A percentile compares a stretch with the other conserved stretches of the same genome.
Conservation (phyloP, 2,888 invertebrate genomes). For the Rhagonycha lutea region DNA sequence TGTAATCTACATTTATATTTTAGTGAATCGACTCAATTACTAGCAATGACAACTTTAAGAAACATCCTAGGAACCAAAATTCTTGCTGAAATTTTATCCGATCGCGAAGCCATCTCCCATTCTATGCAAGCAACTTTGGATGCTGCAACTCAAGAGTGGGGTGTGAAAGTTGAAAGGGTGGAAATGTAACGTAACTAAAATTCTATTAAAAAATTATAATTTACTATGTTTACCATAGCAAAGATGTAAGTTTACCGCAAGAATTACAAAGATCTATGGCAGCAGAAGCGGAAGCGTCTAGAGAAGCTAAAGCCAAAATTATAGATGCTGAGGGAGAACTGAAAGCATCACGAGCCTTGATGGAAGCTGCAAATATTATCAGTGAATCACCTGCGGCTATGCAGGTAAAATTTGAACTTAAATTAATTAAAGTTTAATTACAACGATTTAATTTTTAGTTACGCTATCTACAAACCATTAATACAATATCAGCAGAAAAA, state of each 20-base stretch:
- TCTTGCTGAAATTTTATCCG: slow-evolving; percentile 88
- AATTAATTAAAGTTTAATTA: background rate
- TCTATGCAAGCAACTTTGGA: slow-evolving; percentile 86
- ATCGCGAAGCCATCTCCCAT: slow-evolving; percentile 88
- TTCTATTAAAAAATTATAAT: background rate
- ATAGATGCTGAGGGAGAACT: slow-evolving; percentile 87
- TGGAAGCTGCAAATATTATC: slow-evolving; percentile 87
- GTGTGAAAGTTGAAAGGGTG: slow-evolving; percentile 90
- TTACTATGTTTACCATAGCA: slow-evolving; percentile 57
- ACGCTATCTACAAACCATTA: slow-evolving; percentile 85
- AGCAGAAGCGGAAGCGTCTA: slow-evolving; percentile 79
- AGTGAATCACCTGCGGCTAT: slow-evolving; percentile 80
- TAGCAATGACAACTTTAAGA: slow-evolving; percentile 83
- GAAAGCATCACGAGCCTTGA: slow-evolving; percentile 81
- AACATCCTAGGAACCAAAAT: slow-evolving; percentile 93
- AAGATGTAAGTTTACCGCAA: slow-evolving; percentile 77
- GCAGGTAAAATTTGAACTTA: slow-evolving; percentile 56
- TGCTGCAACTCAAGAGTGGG: slow-evolving; percentile 90
- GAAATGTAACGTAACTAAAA: slow-evolving; percentile 74
- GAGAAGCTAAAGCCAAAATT: slow-evolving; percentile 79
- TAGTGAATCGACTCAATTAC: slow-evolving; percentile 79
- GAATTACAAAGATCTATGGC: slow-evolving; percentile 83
- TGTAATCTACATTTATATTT: slow-evolving; percentile 32
- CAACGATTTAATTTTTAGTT: slow-evolving; percentile 59
- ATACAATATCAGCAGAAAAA: slow-evolving; percentile 90